These are phyloP conservation scores for Lordiphosa clarofinis DNA, from an alignment of 1,140 invertebrate species.

Conservation along the genomic window DNA sequence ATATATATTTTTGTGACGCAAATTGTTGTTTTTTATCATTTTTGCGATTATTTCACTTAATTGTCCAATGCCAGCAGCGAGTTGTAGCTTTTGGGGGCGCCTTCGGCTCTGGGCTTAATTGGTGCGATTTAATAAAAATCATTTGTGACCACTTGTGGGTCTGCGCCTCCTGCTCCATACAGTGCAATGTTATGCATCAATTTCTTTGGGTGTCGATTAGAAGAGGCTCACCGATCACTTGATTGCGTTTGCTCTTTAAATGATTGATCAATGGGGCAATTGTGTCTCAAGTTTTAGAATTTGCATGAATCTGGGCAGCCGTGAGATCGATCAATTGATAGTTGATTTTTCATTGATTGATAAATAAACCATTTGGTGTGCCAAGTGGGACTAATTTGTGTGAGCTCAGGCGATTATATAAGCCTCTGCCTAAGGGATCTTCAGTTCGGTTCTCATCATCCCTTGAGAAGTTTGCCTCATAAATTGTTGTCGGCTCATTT, in stretches of 20 bases:
- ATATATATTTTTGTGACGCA: slow-evolving; percentile 57
- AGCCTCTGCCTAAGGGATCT: slow-evolving; percentile 23
- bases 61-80: slow-evolving; percentile 25
- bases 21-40: slow-evolving; percentile 55
- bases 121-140: slow-evolving; percentile 80
- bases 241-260: slow-evolving; percentile 38
- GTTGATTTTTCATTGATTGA: slow-evolving; percentile 65
- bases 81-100: slow-evolving; percentile 42
- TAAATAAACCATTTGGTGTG: slow-evolving; percentile 45
- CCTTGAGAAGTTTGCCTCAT: slow-evolving; percentile 31
- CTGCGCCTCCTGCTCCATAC: neutral
- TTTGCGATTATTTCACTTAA: slow-evolving; percentile 49
- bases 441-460: slow-evolving; percentile 14
- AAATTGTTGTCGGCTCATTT: slow-evolving; percentile 65
- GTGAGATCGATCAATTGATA: slow-evolving; percentile 22
- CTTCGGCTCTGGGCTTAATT: slow-evolving; percentile 59
- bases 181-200: slow-evolving; percentile 17
- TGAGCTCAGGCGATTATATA: slow-evolving; percentile 35
- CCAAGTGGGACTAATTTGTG: slow-evolving; percentile 20
- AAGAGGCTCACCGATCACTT: slow-evolving; percentile 41
- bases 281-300: slow-evolving; percentile 59
- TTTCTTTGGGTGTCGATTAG: slow-evolving; percentile 71
- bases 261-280: slow-evolving; percentile 79
- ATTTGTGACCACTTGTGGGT: slow-evolving; percentile 62
- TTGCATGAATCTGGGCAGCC: slow-evolving; percentile 63